Evolutionary conservation across 1,140 invertebrate species (phyloP).

Genomic region (Leptopilina clavipes): DNA sequence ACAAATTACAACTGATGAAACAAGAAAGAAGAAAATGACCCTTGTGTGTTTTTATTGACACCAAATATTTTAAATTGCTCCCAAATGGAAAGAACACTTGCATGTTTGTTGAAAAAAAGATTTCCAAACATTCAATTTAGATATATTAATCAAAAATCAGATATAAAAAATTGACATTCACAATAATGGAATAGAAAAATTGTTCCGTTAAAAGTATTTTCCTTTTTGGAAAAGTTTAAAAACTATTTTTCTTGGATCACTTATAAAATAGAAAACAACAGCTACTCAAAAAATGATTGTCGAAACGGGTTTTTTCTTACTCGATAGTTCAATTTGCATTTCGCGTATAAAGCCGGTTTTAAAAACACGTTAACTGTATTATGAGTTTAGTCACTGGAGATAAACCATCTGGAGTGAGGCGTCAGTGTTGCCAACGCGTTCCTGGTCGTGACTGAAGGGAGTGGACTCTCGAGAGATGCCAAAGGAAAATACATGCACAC

Average conservation of each 20-base stretch:
- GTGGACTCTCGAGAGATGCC: constrained; percentile 38
- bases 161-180: too few relatives aligned
- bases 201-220: too few relatives aligned
- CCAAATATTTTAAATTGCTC: too few relatives aligned
- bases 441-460: constrained; percentile 45
- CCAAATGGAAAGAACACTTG: too few relatives aligned
- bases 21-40: not conserved
- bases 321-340: not conserved
- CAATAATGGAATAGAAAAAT: too few relatives aligned
- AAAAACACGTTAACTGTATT: constrained; percentile 40
- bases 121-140: too few relatives aligned
- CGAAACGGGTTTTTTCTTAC: not conserved
- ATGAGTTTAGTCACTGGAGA: constrained; percentile 34
- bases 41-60: constrained; percentile 35
- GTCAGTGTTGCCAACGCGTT: constrained; percentile 43
- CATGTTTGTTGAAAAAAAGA: too few relatives aligned
- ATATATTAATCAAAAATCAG: too few relatives aligned
- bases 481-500: not conserved
- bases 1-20: not conserved
- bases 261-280: not conserved
- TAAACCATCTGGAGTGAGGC: constrained; percentile 41
- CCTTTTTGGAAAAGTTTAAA: too few relatives aligned
- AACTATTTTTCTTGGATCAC: too few relatives aligned
- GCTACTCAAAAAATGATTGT: not conserved
- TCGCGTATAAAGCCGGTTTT: constrained; percentile 24